Conservation (phyloP, 2,113 vertebrate species). For the Pelecanus crispus region DNA sequence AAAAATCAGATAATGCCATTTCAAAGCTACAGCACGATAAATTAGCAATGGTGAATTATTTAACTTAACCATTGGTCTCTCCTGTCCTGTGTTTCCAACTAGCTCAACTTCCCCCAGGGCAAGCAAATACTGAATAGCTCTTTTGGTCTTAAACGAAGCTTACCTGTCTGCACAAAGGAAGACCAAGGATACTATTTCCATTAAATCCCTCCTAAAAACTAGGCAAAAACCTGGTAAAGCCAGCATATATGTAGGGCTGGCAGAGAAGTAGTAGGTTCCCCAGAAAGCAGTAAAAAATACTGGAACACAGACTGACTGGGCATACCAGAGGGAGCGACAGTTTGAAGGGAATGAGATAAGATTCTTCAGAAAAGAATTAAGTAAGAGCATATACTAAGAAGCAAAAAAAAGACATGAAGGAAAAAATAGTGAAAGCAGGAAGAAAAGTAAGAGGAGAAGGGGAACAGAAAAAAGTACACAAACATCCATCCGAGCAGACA, state of each 20-base stretch:
- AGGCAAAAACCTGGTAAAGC: background rate
- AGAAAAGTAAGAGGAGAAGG: background rate
- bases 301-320: background rate
- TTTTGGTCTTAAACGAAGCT: background rate
- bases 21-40: background rate
- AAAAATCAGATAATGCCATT: background rate
- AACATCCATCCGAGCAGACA: background rate
- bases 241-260: background rate
- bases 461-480: background rate
- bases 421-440: background rate
- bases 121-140: background rate
- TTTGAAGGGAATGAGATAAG: background rate
- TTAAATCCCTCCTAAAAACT: background rate
- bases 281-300: background rate
- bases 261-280: background rate
- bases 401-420: background rate
- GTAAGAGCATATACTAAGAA: background rate
- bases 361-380: background rate
- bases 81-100: background rate
- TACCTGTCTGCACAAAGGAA: background rate
- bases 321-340: background rate
- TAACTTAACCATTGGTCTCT: background rate
- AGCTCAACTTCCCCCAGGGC: background rate
- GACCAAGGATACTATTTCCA: background rate
- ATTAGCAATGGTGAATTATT: background rate